Evolutionary conservation across 2,888 invertebrate species (phyloP), one percentile per base, ranked within the genome.

Genomic region (Epinotia nisella): DNA sequence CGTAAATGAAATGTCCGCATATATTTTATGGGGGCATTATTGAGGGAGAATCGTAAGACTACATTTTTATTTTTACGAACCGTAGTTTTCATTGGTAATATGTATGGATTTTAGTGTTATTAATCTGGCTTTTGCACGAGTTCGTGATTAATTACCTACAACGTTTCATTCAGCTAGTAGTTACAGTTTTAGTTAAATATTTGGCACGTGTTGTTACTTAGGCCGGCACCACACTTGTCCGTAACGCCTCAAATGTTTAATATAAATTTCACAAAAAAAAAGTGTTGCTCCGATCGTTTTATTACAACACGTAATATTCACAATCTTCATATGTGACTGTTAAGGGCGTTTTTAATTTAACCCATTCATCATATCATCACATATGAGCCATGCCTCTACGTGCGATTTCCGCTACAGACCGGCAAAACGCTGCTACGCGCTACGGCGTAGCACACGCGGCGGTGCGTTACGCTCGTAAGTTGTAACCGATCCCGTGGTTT

Each of bases 141-240:
- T n/a, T 10, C 9, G 15, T 3, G n/a, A 58, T 35, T 24, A 35
- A 58, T 58, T 58, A 58, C 58, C n/a, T 35, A 61, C 69, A 61
- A 55, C 41, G 53, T 53, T 61, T 61, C 39, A 45, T 61, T 61
- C 39, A 13, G 61, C 24, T 60, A 61, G 35, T 55, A n/a, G 9
- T 29, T 29, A 29, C 61, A 61, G 61, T 53, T 29, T n/a, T 55
- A 61, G 61, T 53, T 49, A 70, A 70, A 29, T 69, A 53, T 61
- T 53, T 61, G 69, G 61, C 53, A 60, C 53, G 61, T 58, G 58
- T 29, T 11, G 19, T 19, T 19, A 19, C 7, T 53, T 53, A 19
- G 19, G 53, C 53, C 17, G 11, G 19, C 53, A 19, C 19, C 53
- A 19, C 19, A 19, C 15, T 49, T 5, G 15, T 49, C 2, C 15